Base-by-base conservation (phyloP, 1,140 invertebrate species). In the Leptinotarsa defecta region DNA sequence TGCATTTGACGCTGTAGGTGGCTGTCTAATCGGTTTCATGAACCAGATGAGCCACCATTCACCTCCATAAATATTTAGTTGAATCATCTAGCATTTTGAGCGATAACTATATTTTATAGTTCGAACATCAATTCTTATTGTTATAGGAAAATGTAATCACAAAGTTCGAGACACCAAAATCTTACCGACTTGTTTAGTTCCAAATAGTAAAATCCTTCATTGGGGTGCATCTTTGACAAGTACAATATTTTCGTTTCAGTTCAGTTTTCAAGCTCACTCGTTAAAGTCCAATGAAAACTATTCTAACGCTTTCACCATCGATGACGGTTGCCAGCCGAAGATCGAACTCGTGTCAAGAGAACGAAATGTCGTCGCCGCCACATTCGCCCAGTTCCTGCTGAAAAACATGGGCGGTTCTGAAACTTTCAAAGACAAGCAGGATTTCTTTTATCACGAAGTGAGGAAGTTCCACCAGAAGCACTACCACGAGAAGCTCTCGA, bases 391-490 rank as follows among this genome's bases (percentile, higher is more conserved):
- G 82, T 96, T 96, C 85, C 88, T 98, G 62, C 86, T 97, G n/a
- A 96, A 96, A 87, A 97, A 97, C 87, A 97, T 97, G 83, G 96
- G 96, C 68, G 96, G 96, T 6, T 96, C 95, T 27, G 96, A 98
- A 87, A 96, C 95, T 34, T 98, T 98, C 83, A 95, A 96, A 87
- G 96, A 97, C 84, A 98, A 98, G 84, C 94, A 96, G 86, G 94
- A 96, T 81, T 97, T 96, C 86, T 97, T 98, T 87, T 96, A 97
- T 86, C 95, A 95, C 84, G 95, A 97, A 88, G 91, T 98, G 64
- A 88, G 95, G 80, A 95, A 95, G 81, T 92, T 92, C 84, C 94
- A 94, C 87, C 91, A 93, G 79, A 94, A 93, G 77, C 92, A 94
- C 83, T 92, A 94, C 82, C 94, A 96, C 84, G 94, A 95, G 81